These are phyloP conservation scores for Drosophila borborema DNA, from an alignment of 2,888 invertebrate genomes.

Conservation along the genomic window DNA sequence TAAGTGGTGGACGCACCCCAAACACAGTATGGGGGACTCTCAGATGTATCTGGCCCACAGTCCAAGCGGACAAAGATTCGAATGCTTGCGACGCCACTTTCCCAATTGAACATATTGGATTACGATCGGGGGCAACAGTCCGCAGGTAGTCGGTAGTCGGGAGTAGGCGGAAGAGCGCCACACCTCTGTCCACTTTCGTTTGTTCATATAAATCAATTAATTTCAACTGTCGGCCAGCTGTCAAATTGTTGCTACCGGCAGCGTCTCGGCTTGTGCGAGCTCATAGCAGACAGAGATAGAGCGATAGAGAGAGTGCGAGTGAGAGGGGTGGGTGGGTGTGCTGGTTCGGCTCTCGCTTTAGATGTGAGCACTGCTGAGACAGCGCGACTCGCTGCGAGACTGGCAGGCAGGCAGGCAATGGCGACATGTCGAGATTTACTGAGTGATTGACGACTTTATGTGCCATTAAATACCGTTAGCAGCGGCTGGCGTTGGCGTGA, in stretches of 20 bases:
- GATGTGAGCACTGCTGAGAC: constrained; percentile 10
- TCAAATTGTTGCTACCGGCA: constrained; percentile 83
- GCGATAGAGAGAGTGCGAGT: neutral
- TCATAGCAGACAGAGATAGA: neutral
- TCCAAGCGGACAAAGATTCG: constrained; percentile 54
- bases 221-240: constrained; percentile 83
- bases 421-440: constrained; percentile 73
- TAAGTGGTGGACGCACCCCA: neutral
- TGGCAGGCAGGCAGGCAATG: constrained; percentile 34
- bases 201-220: constrained; percentile 81
- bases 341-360: constrained; percentile 22
- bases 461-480: constrained; percentile 82
- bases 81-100: constrained; percentile 40
- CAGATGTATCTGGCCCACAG: neutral
- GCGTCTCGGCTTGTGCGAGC: constrained; percentile 43
- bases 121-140: neutral
- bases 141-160: neutral
- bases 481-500: constrained; percentile 33
- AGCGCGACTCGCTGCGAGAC: constrained; percentile 10
- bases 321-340: neutral
- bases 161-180: constrained; percentile 28
- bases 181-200: constrained; percentile 52
- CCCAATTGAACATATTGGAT: constrained; percentile 50
- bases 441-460: constrained; percentile 83
- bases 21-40: neutral